A percentile compares a stretch with the other conserved stretches of the same genome.
Conservation (phyloP, 2,888 invertebrate species). For the Drosophila stalkeri region DNA sequence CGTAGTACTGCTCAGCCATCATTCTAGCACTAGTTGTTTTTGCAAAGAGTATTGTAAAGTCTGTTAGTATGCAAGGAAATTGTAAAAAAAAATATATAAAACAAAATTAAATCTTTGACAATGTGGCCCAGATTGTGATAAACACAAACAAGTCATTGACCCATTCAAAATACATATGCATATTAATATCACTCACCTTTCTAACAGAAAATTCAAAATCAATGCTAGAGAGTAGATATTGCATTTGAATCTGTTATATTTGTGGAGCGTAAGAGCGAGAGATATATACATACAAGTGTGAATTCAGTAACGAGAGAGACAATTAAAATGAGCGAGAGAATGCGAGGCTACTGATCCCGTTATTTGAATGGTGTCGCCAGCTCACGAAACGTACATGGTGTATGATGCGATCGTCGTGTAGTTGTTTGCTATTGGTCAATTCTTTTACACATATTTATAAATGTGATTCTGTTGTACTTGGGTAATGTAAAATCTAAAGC, state of each 20-base stretch:
- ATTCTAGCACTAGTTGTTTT: background rate
- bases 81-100: background rate
- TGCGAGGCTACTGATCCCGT: background rate
- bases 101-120: conserved; percentile 7
- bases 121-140: conserved; percentile 23
- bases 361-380: background rate
- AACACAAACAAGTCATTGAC: conserved; percentile 5
- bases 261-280: background rate
- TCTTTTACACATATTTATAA: too few species aligned
- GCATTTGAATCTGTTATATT: background rate
- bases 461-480: background rate
- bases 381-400: background rate
- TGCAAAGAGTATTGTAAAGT: background rate
- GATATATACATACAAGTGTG: background rate
- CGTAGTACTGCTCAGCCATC: background rate
- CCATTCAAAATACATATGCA: background rate
- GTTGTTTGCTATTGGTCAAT: background rate
- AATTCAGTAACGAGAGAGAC: too few species aligned
- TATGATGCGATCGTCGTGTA: background rate
- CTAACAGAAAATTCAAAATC: background rate
- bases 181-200: conserved; percentile 37
- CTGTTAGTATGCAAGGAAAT: background rate
- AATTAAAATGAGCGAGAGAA: too few species aligned
- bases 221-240: background rate
- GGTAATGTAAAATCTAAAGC: background rate